Evolutionary conservation across 2,797 vertebrate species (phyloP).

Genomic region (Hapalemur alaotrensis): DNA sequence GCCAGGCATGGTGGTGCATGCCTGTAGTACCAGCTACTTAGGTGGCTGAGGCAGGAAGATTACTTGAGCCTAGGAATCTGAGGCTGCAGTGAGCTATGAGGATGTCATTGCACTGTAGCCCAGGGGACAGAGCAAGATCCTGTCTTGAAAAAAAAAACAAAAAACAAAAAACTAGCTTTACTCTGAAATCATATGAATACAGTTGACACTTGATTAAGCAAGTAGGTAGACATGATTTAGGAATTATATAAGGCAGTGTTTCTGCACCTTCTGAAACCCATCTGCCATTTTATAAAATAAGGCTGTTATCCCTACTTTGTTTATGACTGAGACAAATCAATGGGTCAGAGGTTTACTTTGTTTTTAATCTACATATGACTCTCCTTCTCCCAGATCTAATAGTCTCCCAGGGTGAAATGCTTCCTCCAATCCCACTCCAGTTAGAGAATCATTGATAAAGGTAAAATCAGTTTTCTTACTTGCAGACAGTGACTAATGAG

Average conservation of each 20-base stretch:
- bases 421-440: not conserved
- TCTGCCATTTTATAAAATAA: not conserved
- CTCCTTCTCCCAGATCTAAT: not conserved
- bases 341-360: not conserved
- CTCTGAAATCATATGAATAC: not conserved
- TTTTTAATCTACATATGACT: not conserved
- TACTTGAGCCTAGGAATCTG: not conserved
- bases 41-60: not conserved
- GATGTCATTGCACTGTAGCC: not conserved
- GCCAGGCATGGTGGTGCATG: not conserved
- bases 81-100: not conserved
- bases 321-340: not conserved
- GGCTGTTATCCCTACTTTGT: not conserved
- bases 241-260: not conserved
- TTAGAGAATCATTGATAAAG: not conserved
- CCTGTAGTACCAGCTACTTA: not conserved
- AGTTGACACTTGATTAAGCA: not conserved
- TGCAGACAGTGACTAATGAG: not conserved
- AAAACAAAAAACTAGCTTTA: not conserved
- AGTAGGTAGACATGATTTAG: not conserved
- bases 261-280: not conserved
- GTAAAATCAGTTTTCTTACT: not conserved
- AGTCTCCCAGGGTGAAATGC: not conserved
- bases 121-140: accelerated
- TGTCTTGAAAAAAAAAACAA: not conserved